Conservation (phyloP, 2,113 vertebrate species). For the Corythaeola cristata region DNA sequence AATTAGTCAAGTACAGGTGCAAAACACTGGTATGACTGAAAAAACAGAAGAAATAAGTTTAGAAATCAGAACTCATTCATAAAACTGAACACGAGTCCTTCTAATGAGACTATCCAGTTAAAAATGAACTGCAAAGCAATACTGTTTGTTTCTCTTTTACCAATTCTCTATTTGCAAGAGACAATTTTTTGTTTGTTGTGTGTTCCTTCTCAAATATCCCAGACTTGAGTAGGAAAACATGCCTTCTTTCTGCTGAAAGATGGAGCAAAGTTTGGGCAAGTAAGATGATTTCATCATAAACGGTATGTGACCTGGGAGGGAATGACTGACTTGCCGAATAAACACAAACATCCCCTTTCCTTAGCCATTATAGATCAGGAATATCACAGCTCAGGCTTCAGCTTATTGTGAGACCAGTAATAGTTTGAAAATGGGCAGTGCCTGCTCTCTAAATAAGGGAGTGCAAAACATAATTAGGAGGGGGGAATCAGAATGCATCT, state of each 20-base stretch:
- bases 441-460: background rate
- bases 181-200: background rate
- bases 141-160: background rate
- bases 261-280: background rate
- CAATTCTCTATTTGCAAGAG: background rate
- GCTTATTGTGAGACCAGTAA: background rate
- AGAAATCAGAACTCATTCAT: slow-evolving; percentile 4
- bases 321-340: background rate
- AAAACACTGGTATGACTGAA: background rate
- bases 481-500: background rate
- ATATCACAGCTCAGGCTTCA: background rate
- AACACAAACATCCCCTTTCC: background rate
- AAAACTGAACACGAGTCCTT: slow-evolving; percentile 7
- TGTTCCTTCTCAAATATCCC: background rate
- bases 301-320: background rate
- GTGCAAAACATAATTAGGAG: background rate
- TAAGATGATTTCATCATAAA: background rate
- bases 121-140: background rate
- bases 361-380: background rate
- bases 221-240: background rate
- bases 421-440: background rate
- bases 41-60: background rate
- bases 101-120: background rate
- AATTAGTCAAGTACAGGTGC: background rate
- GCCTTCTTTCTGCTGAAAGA: background rate